Evolutionary conservation across 2,888 invertebrate genomes (phyloP), one percentile per base, ranked within the genome.

Genomic region (Platycheirus albimanus): DNA sequence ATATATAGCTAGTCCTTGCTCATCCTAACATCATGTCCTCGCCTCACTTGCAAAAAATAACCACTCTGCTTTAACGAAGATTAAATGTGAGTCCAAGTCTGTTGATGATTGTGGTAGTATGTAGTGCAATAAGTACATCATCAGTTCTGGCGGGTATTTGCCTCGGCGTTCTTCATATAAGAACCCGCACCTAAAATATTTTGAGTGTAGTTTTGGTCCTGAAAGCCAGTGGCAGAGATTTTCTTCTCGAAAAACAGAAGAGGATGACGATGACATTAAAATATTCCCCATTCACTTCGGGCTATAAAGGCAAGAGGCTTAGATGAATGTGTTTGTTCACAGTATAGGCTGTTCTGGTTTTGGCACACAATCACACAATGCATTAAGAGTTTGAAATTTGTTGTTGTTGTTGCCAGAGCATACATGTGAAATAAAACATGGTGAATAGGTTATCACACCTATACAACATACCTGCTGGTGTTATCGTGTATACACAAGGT

Each of bases 381-480:
- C 69, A 43, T 61, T 36, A 58, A 69, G n/a, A n/a, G 61, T 15
- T 51, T 30, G 19, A 11, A 28, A 61, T 13, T 20, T 28, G 52
- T n/a, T 33, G 19, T 15, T 28, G 52, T n/a, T 69, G 38, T 61
- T 61, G 17, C 43, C n/a, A 19, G 41, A 24, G 11, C 30, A 69
- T 19, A 11, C 8, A 20, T 38, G 58, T 1, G 36, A 45, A 6
- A 64, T 64, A 47, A 17, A 19, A 64, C 49, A 49, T 47, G 36
- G 17, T 64, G 49, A 64, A 19, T 20, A 15, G 11, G 24, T 58
- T 64, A 58, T 64, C n/a, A 47, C 51, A 70, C 90, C 89, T 90
- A n/a, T n/a, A n/a, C n/a, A n/a, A n/a, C n/a, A n/a, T n/a, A 93
- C 95, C 95, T 88, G 95, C 95, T 58, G 95, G 95, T 86, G 94